Evolutionary conservation across 30 jellyfish, hydroid and myxozoan genomes (phyloP), one percentile per base, ranked within the genome.

Genomic region (Phacellophora camtschatica): DNA sequence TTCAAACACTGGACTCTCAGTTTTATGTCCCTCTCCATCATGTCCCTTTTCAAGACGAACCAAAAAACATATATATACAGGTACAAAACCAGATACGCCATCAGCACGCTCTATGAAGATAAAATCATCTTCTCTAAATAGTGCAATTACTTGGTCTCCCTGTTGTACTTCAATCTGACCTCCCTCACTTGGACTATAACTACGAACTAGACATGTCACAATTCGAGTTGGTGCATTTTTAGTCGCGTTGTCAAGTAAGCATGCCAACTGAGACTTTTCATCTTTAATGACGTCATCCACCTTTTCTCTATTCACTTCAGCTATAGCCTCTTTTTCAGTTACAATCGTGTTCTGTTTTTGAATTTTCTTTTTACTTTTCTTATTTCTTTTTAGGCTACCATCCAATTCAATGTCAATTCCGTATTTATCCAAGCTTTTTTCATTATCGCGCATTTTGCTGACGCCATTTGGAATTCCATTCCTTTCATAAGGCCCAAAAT

Each of bases 91-190:
- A 0, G 77, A 48, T 25, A 25, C 53, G 1, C 90, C 90, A 46
- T 61, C 68, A 23, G 46, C 46, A 53, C 90, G 77, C 48, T 33
- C 57, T 15, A 78, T 66, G 34, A 59, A 41, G 10, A 78, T 70
- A 42, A 58, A 36, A 25, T 65, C 90, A 13, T 68, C 77, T 46
- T 46, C 28, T 32, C 90, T 43, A 27, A 27, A 78, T 3, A 41
- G 90, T 1, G 90, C 90, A 0, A 78, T 27, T 0, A 78, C 90
- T 22, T 68, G 64, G 35, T 78, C 90, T 4, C 90, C 90, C 29
- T 31, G 74, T 3, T 34, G 23, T 3, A 78, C 90, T 32, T 63
- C 55, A 48, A 78, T 61, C n/a, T 46, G 48, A 25, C 43, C n/a
- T 1, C 49, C 30, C 11, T 63, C 66, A 16, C 41, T 78, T 1